A percentile compares a stretch with the other conserved stretches of the same genome.
These are phyloP conservation scores for Diorhabda sublineata DNA, from an alignment of 1,140 invertebrate species.

Conservation along the genomic window DNA sequence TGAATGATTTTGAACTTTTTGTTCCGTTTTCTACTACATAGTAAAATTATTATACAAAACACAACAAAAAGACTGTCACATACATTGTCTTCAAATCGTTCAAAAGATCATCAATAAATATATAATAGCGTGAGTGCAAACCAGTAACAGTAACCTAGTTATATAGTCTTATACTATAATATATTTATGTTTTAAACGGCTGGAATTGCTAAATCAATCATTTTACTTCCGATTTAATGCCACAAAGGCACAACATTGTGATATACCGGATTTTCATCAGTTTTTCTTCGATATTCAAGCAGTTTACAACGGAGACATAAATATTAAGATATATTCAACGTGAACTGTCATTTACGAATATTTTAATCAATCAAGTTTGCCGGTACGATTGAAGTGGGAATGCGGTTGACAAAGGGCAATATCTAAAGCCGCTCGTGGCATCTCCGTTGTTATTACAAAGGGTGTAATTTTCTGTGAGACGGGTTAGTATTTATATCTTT, in stretches of 20 bases:
- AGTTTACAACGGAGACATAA: conserved; percentile 12
- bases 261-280: conserved; percentile 21
- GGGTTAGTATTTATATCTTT: no score
- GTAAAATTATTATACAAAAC: background rate
- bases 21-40: background rate
- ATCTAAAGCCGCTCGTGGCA: no score
- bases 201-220: conserved; percentile 25
- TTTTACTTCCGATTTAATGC: conserved; percentile 14
- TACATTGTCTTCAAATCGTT: background rate
- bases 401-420: no score
- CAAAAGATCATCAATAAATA: conserved; percentile 7
- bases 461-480: no score
- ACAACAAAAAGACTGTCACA: conserved; percentile 5
- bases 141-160: conserved; percentile 17
- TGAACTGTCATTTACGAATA: conserved; percentile 16
- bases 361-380: conserved; percentile 30
- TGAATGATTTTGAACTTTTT: no score
- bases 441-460: no score
- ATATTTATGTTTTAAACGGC: conserved; percentile 14
- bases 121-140: background rate
- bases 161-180: conserved; percentile 15
- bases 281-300: conserved; percentile 22
- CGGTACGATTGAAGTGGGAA: no score
- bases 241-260: conserved; percentile 13
- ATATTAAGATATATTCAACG: conserved; percentile 24